phyloP scores from a whole-genome alignment of 2,888 invertebrate species.

The Druceiella hillmani region DNA sequence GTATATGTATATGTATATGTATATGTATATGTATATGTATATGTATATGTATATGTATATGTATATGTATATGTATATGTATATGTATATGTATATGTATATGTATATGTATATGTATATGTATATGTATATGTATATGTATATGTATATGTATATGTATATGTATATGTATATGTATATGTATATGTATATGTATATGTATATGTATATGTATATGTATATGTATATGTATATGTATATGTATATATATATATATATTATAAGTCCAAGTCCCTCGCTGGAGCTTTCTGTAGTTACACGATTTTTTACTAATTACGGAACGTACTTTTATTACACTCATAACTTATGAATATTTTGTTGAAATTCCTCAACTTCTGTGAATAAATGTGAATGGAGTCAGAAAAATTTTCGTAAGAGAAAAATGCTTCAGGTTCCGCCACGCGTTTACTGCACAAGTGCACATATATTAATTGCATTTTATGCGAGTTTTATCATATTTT shows the following conservation, averaged over 20 bases:
- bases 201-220: slow-evolving; percentile 1
- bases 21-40: slow-evolving; percentile 1
- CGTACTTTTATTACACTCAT: too few species aligned
- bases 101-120: slow-evolving; percentile 1
- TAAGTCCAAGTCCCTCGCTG: background rate
- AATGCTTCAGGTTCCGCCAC: too few species aligned
- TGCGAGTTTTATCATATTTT: too few species aligned
- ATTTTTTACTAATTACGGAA: too few species aligned
- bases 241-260: slow-evolving; percentile 1
- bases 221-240: slow-evolving; percentile 1
- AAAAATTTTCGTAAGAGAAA: too few species aligned
- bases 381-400: too few species aligned
- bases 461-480: too few species aligned
- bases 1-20: slow-evolving; percentile 1
- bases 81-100: slow-evolving; percentile 1
- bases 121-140: slow-evolving; percentile 1
- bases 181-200: slow-evolving; percentile 1
- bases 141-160: slow-evolving; percentile 1
- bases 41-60: slow-evolving; percentile 1
- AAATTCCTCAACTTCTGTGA: too few species aligned
- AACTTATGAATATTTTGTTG: too few species aligned
- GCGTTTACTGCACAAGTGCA: too few species aligned
- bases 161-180: slow-evolving; percentile 1
- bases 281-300: too few species aligned
- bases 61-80: slow-evolving; percentile 1